These are phyloP conservation scores for Cataglyphis cursor DNA, from an alignment of 2,888 invertebrate genomes.

Conservation along the genomic window DNA sequence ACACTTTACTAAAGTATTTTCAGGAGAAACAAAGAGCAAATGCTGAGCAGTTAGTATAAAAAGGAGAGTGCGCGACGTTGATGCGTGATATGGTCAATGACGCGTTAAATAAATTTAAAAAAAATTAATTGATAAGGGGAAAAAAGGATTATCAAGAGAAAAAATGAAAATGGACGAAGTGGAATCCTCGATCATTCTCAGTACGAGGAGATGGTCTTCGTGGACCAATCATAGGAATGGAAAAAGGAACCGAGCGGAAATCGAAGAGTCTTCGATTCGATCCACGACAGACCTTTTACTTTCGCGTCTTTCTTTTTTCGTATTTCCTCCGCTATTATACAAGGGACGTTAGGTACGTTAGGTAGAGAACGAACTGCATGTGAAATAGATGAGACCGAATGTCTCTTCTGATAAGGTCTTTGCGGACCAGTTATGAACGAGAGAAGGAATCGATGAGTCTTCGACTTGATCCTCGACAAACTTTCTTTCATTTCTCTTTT, in stretches of 20 bases:
- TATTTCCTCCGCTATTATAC: not conserved
- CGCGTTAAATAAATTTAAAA: conserved; percentile 3
- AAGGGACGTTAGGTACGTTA: not conserved
- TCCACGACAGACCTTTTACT: conserved; percentile 23
- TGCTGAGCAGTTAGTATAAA: not conserved
- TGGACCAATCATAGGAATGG: conserved; percentile 64
- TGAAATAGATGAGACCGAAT: conserved; percentile 25
- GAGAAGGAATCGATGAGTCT: conserved; percentile 55
- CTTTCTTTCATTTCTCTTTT: conserved; percentile 54
- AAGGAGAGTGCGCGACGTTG: not conserved
- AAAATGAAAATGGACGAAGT: conserved; percentile 42
- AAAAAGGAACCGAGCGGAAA: conserved; percentile 52
- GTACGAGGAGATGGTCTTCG: conserved; percentile 34
- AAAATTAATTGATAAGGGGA: not conserved
- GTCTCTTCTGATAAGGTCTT: conserved; percentile 20
- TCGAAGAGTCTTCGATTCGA: conserved; percentile 33
- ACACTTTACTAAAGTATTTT: not conserved
- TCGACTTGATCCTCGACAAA: conserved; percentile 52
- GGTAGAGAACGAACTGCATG: conserved; percentile 33
- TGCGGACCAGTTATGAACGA: conserved; percentile 61
- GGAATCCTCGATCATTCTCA: conserved; percentile 48
- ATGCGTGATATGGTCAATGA: not conserved
- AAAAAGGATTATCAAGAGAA: not conserved
- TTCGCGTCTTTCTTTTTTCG: conserved; percentile 22
- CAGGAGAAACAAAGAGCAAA: not conserved